Evolutionary conservation across 2,797 vertebrate species (phyloP).

Genomic region (Hybognathus amarus): DNA sequence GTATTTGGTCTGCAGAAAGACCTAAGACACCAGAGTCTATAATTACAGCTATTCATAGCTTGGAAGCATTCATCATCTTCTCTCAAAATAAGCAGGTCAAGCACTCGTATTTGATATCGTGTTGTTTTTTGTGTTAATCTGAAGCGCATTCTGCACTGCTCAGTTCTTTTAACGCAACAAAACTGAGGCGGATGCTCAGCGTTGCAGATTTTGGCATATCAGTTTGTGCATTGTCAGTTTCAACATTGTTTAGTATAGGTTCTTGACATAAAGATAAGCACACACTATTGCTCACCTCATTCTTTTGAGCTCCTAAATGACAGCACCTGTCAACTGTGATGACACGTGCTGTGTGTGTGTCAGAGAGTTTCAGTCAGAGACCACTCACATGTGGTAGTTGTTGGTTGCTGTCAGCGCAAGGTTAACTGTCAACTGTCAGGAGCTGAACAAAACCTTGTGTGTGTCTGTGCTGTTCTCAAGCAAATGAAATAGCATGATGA

Average conservation of each 20-base stretch:
- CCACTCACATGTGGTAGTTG: slow-evolving; percentile 55
- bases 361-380: slow-evolving; percentile 29
- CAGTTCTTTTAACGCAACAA: neutral
- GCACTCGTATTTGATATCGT: neutral
- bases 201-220: neutral
- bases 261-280: slow-evolving; percentile 67
- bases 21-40: slow-evolving; percentile 10
- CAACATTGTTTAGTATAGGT: slow-evolving; percentile 68
- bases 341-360: slow-evolving; percentile 57
- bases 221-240: slow-evolving; percentile 50
- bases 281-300: slow-evolving; percentile 71
- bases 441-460: slow-evolving; percentile 35
- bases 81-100: slow-evolving; percentile 13
- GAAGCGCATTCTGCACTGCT: neutral
- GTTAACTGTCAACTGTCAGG: slow-evolving; percentile 49
- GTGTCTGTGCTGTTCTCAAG: slow-evolving; percentile 13
- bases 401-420: slow-evolving; percentile 55
- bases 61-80: slow-evolving; percentile 16
- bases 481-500: slow-evolving; percentile 26
- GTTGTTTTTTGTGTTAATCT: neutral
- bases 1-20: neutral
- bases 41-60: slow-evolving; percentile 26
- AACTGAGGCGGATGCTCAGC: neutral
- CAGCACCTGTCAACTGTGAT: slow-evolving; percentile 56
- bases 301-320: slow-evolving; percentile 58